phyloP scores from a whole-genome alignment of 1,140 invertebrate species.

The Neodiprion fabricii region DNA sequence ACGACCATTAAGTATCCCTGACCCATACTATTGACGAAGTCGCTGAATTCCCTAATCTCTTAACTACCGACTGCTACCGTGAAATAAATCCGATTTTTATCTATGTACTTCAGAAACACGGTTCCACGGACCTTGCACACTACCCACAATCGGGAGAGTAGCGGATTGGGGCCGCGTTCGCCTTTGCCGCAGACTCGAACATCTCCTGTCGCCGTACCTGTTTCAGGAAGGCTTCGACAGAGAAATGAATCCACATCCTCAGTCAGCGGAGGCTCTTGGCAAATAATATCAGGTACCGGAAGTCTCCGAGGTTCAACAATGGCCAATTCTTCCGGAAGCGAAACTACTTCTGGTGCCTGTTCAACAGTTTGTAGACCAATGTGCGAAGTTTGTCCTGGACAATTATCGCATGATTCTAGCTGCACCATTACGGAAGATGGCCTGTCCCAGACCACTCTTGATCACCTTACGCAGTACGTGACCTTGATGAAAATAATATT shows the following conservation, averaged over 20 bases:
- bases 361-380: conserved; percentile 46
- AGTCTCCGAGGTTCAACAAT: conserved; percentile 67
- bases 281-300: conserved; percentile 72
- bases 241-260: conserved; percentile 66
- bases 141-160: conserved; percentile 46
- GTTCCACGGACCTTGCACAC: conserved; percentile 45
- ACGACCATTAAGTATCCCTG: too few relatives aligned
- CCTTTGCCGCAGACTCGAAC: conserved; percentile 58
- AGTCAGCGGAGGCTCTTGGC: conserved; percentile 69
- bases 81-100: too few relatives aligned
- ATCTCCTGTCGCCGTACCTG: conserved; percentile 68
- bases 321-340: conserved; percentile 55
- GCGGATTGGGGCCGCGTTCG: conserved; percentile 46
- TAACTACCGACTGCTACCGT: too few relatives aligned
- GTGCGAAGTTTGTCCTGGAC: conserved; percentile 50
- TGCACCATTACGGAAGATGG: conserved; percentile 58
- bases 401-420: conserved; percentile 54
- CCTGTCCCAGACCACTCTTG: conserved; percentile 29
- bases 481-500: conserved; percentile 16
- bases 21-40: too few relatives aligned
- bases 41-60: too few relatives aligned
- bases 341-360: conserved; percentile 46
- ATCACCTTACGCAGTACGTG: conserved; percentile 44
- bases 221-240: conserved; percentile 59
- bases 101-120: conserved; percentile 36